Conservation (phyloP, 2,797 vertebrate genomes). For the Danio albolineatus region DNA sequence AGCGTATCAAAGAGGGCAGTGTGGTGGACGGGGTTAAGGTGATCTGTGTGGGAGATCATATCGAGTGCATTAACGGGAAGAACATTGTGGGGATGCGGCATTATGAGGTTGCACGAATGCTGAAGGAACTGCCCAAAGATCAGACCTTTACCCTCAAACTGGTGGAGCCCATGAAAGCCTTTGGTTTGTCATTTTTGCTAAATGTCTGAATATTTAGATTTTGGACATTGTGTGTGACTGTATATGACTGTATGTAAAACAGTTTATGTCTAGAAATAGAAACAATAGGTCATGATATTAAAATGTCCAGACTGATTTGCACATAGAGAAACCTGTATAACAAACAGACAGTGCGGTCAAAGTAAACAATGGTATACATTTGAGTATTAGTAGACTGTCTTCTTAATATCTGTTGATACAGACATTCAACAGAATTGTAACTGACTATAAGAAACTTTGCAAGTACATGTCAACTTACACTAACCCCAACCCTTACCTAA, state of each 20-base stretch:
- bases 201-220: not conserved
- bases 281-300: not conserved
- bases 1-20: constrained; percentile 94
- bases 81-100: constrained; percentile 87
- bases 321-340: not conserved
- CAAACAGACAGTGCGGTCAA: not conserved
- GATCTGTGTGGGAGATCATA: constrained; percentile 91
- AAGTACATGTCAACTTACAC: no score
- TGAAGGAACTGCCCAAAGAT: constrained; percentile 89
- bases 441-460: no score
- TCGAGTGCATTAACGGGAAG: constrained; percentile 90
- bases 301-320: not conserved
- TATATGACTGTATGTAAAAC: no score
- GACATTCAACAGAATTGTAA: no score
- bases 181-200: constrained; percentile 84
- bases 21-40: constrained; percentile 87
- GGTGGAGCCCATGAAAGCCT: constrained; percentile 93
- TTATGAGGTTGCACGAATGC: constrained; percentile 93
- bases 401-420: no score
- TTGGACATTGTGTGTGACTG: not conserved
- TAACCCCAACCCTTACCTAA: no score
- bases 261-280: not conserved
- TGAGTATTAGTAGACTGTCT: no score
- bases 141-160: constrained; percentile 87
- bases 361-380: not conserved